Evolutionary conservation across 2,797 vertebrate genomes (phyloP).

Genomic region (Valencia hispanica): DNA sequence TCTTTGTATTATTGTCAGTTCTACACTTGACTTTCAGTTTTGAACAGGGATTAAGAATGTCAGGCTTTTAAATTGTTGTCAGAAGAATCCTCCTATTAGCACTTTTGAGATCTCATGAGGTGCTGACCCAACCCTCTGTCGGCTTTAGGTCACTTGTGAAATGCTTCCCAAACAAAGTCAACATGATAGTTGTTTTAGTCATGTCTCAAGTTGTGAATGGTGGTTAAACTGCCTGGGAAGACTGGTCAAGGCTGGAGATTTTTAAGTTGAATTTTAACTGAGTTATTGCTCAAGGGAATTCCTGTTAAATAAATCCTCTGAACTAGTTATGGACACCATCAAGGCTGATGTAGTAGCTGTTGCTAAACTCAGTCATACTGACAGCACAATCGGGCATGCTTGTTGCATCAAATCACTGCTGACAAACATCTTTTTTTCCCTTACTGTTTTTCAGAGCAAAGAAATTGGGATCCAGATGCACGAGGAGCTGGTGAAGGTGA

Average conservation of each 20-base stretch:
- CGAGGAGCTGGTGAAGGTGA: constrained; percentile 97
- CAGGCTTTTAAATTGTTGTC: background rate
- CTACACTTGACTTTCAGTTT: background rate
- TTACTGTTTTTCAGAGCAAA: constrained; percentile 90
- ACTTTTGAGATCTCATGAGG: background rate
- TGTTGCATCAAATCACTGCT: constrained; percentile 26
- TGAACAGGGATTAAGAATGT: background rate
- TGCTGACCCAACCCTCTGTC: background rate
- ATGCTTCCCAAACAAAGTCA: background rate
- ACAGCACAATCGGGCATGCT: constrained; percentile 1
- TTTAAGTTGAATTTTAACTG: background rate
- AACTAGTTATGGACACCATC: background rate
- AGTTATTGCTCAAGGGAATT: background rate
- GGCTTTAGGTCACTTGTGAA: background rate
- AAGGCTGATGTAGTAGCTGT: background rate
- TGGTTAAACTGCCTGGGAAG: background rate
- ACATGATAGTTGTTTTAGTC: background rate
- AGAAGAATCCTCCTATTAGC: background rate
- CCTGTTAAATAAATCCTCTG: constrained; percentile 9
- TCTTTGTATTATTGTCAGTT: background rate
- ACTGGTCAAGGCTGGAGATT: background rate
- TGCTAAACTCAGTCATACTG: constrained; percentile 13
- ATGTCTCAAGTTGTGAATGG: background rate
- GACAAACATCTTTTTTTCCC: constrained; percentile 16
- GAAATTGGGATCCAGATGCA: constrained; percentile 99